Conservation (phyloP, 2,797 vertebrate species). For the Gila robusta region DNA sequence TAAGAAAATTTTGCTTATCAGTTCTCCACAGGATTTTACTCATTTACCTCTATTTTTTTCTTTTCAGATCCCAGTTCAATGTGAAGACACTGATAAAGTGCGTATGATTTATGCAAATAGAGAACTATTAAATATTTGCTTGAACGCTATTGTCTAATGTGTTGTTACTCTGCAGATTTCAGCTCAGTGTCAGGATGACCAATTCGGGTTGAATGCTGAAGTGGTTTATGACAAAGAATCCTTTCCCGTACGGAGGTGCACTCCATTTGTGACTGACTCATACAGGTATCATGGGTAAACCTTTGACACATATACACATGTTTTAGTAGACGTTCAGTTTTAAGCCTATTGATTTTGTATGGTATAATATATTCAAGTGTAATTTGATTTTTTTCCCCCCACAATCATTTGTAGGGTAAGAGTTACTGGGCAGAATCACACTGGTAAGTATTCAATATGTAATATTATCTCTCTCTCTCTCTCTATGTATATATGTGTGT, state of each 20-base stretch:
- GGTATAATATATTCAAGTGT: not conserved
- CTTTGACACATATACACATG: not conserved
- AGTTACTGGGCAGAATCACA: not conserved
- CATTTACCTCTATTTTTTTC: not conserved
- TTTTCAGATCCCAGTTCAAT: slow-evolving; percentile 44
- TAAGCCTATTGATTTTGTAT: not conserved
- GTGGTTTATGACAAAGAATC: slow-evolving; percentile 34
- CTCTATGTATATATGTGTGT: no score
- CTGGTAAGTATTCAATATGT: not conserved
- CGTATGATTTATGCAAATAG: not conserved
- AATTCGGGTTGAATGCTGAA: slow-evolving; percentile 32
- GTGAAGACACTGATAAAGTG: slow-evolving; percentile 24
- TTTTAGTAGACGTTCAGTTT: not conserved
- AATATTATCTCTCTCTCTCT: not conserved
- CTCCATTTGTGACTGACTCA: slow-evolving; percentile 13
- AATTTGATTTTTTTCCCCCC: not conserved
- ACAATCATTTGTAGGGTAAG: not conserved
- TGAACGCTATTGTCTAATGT: not conserved
- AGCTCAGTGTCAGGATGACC: slow-evolving; percentile 53
- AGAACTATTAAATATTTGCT: not conserved
- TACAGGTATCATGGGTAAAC: not conserved
- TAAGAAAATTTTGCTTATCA: not conserved
- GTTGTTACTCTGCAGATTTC: slow-evolving; percentile 18
- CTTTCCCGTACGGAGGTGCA: slow-evolving; percentile 22
- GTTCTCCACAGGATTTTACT: not conserved